phyloP scores from a whole-genome alignment of 2,888 invertebrate genomes.

The Yponomeuta sedellus region DNA sequence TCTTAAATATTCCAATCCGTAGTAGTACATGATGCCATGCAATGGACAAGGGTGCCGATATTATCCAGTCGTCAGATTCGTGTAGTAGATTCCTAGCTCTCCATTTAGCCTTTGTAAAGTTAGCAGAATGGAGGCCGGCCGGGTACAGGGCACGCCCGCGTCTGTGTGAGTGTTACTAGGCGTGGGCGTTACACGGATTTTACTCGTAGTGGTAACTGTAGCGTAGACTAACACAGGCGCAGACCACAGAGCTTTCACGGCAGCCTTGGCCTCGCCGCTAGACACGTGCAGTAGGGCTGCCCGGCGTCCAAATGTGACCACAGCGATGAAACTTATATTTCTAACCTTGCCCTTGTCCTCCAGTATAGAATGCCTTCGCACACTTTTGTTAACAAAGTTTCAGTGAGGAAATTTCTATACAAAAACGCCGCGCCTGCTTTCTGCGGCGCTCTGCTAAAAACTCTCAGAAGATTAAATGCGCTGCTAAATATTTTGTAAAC shows the following conservation, averaged over 20 bases:
- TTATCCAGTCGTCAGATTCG: not conserved
- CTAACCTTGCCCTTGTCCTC: no score
- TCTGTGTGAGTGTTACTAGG: constrained; percentile 21
- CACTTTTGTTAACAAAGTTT: no score
- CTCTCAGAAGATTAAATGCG: no score
- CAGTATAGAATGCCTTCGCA: no score
- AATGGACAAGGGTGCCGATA: no score
- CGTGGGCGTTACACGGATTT: constrained; percentile 21
- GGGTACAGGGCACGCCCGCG: not conserved
- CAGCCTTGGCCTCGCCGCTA: constrained; percentile 75
- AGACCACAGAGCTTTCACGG: constrained; percentile 64
- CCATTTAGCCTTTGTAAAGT: not conserved
- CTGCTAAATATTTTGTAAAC: no score
- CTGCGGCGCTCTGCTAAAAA: no score
- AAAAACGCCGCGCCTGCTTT: no score
- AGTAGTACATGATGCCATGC: no score
- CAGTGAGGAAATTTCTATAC: no score
- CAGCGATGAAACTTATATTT: constrained; percentile 18
- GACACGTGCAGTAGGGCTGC: constrained; percentile 69
- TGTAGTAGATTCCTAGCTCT: not conserved
- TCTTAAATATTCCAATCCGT: no score
- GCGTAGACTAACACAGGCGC: not conserved
- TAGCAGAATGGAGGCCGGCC: not conserved
- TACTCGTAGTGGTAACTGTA: no score
- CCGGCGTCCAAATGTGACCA: constrained; percentile 24